phyloP scores from a whole-genome alignment of 2,888 invertebrate genomes.

The Acronicta psi region DNA sequence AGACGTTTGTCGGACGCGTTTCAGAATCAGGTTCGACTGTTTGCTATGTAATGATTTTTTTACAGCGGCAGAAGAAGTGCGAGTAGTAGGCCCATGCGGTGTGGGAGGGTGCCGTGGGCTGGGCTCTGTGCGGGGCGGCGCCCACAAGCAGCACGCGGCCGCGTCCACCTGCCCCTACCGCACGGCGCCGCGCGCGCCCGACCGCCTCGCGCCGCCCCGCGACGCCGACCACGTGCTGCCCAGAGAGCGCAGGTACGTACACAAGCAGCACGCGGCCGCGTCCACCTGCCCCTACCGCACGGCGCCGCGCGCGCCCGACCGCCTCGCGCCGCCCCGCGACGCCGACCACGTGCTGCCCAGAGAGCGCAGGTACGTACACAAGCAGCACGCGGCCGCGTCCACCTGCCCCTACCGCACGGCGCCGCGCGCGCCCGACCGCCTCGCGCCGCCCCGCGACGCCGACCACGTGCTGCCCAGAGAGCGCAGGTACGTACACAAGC shows the following conservation, averaged over 20 bases:
- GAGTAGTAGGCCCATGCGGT: constrained; percentile 92
- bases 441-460: constrained; percentile 52
- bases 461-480: constrained; percentile 87
- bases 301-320: constrained; percentile 67
- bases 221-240: constrained; percentile 82
- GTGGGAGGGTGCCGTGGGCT: constrained; percentile 96
- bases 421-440: constrained; percentile 67
- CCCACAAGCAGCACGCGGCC: constrained; percentile 92
- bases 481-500: constrained; percentile 89
- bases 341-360: constrained; percentile 81
- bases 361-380: constrained; percentile 89
- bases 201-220: constrained; percentile 60
- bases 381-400: constrained; percentile 92
- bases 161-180: constrained; percentile 94
- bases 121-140: constrained; percentile 95
- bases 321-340: constrained; percentile 55
- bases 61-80: constrained; percentile 90
- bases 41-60: not conserved
- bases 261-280: constrained; percentile 92
- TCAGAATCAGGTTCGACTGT: not conserved
- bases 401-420: constrained; percentile 92
- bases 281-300: constrained; percentile 93
- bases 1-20: not conserved
- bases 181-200: constrained; percentile 66
- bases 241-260: constrained; percentile 88